These are phyloP conservation scores for Lepeophtheirus nordmannii DNA, from an alignment of 2,888 invertebrate genomes.

Conservation along the genomic window DNA sequence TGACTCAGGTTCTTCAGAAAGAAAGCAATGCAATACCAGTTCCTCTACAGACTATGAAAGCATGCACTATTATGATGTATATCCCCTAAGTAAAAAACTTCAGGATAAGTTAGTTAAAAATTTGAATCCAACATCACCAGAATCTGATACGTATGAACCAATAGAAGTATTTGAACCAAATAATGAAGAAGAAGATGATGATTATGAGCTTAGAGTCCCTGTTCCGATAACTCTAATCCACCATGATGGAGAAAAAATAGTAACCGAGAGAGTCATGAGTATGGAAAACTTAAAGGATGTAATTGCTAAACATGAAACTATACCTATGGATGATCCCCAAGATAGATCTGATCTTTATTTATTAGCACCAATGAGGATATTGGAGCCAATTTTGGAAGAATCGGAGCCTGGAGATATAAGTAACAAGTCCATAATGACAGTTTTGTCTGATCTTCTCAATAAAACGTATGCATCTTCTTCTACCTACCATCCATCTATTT, in stretches of 20 bases:
- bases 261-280: neutral
- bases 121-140: constrained; percentile 8
- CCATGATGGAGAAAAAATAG: constrained; percentile 18
- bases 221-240: constrained; percentile 20
- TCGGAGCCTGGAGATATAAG: constrained; percentile 4
- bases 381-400: constrained; percentile 21
- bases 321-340: constrained; percentile 23
- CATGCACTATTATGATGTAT: constrained; percentile 19
- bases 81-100: constrained; percentile 11
- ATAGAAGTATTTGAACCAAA: constrained; percentile 15
- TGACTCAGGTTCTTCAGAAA: constrained; percentile 45
- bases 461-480: neutral
- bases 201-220: neutral
- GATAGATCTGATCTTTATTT: constrained; percentile 20
- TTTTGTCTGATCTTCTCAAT: constrained; percentile 20
- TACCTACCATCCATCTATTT: neutral
- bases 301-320: constrained; percentile 2
- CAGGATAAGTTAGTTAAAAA: constrained; percentile 11
- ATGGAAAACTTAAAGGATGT: constrained; percentile 19
- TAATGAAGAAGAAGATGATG: neutral
- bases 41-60: constrained; percentile 13
- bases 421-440: constrained; percentile 21
- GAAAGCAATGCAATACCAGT: constrained; percentile 15
- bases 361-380: constrained; percentile 23
- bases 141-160: constrained; percentile 24